These are phyloP conservation scores for Laticauda colubrina DNA, from an alignment of 2,113 vertebrate genomes.

Conservation along the genomic window DNA sequence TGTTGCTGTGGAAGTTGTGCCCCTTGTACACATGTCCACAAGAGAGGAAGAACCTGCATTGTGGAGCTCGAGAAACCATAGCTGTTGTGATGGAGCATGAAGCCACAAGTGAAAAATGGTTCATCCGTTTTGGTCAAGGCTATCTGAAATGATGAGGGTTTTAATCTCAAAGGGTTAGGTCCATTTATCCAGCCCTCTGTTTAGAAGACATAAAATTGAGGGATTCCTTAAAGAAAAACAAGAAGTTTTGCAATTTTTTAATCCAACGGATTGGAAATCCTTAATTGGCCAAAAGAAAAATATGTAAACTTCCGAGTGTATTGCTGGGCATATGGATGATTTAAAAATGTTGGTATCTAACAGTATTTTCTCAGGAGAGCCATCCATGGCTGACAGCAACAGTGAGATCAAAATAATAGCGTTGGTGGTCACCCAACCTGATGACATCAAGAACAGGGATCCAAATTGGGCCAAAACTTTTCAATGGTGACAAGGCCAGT, in stretches of 20 bases:
- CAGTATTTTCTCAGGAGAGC: not conserved
- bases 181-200: not conserved
- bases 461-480: slow-evolving; percentile 36
- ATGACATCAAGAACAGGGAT: slow-evolving; percentile 2
- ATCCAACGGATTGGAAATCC: not conserved
- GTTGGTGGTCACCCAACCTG: not conserved
- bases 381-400: not conserved
- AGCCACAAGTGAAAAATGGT: not conserved
- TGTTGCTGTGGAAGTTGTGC: not conserved
- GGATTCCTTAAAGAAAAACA: not conserved
- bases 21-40: not conserved
- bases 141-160: not conserved
- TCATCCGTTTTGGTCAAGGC: not conserved
- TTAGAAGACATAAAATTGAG: not conserved
- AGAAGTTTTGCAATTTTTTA: not conserved
- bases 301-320: slow-evolving; percentile 38
- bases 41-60: not conserved
- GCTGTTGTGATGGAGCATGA: not conserved
- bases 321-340: slow-evolving; percentile 30
- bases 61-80: not conserved
- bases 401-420: not conserved
- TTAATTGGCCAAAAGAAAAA: not conserved
- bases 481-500: slow-evolving; percentile 39
- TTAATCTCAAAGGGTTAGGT: not conserved
- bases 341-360: slow-evolving; percentile 31